Percentiles rank a stretch among this genome's conserved stretches.
Evolutionary conservation across 2,797 vertebrate species (phyloP).

Genomic region (Enteromius paludinosus): DNA sequence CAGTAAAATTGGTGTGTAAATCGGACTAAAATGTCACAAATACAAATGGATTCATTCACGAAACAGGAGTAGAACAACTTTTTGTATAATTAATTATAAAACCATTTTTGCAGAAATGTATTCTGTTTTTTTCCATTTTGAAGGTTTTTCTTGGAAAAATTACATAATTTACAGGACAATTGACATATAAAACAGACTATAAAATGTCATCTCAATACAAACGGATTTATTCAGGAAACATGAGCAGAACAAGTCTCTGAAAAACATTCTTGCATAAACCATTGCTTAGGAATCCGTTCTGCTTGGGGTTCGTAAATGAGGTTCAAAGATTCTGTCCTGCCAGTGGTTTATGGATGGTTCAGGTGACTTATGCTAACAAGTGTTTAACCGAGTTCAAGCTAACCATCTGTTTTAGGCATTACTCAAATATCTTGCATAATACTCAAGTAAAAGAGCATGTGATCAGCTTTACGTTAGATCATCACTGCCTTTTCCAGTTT

Average conservation of each 20-base stretch:
- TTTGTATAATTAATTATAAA: neutral
- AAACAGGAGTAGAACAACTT: neutral
- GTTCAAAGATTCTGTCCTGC: neutral
- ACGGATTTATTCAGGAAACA: neutral
- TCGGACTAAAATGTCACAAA: neutral
- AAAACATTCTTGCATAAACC: neutral
- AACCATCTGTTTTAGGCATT: slow-evolving; percentile 22
- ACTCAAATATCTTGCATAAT: slow-evolving; percentile 12
- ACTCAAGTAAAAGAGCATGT: slow-evolving; percentile 27
- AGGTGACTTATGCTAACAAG: slow-evolving; percentile 11
- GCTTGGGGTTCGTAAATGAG: neutral
- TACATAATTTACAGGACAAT: neutral
- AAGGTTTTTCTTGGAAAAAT: neutral
- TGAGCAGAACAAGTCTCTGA: neutral
- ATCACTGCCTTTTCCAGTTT: neutral
- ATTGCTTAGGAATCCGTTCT: neutral
- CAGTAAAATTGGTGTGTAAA: neutral
- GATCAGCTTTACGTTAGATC: slow-evolving; percentile 19
- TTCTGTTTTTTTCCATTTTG: too few relatives aligned
- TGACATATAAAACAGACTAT: neutral
- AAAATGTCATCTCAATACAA: neutral
- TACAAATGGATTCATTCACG: neutral
- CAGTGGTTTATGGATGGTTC: slow-evolving; percentile 7
- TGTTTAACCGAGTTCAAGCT: slow-evolving; percentile 3
- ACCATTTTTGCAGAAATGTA: neutral